Conservation (phyloP, 2,888 invertebrate genomes). For the Drosophila anomalipes region DNA sequence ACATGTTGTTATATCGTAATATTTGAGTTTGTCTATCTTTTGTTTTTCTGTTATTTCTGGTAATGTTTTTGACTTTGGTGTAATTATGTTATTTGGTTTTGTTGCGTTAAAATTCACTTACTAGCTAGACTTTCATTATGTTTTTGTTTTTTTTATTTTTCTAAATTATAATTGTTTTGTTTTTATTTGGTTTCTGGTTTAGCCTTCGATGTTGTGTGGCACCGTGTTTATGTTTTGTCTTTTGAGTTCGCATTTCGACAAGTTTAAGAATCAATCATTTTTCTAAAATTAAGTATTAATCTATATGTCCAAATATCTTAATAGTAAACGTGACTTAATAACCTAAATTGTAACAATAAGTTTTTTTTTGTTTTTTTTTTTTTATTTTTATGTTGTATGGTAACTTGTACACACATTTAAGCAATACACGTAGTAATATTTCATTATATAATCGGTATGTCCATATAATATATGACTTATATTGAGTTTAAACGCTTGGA, state of each 20-base stretch:
- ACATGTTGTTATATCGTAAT: constrained; percentile 70
- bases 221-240: constrained; percentile 62
- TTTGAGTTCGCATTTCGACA: constrained; percentile 75
- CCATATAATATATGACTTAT: constrained; percentile 49
- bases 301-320: constrained; percentile 79
- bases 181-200: constrained; percentile 69
- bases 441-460: constrained; percentile 58
- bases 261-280: constrained; percentile 80
- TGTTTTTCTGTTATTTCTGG: constrained; percentile 35
- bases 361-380: constrained; percentile 37
- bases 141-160: constrained; percentile 37
- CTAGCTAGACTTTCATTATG: constrained; percentile 60
- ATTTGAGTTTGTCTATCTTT: constrained; percentile 43
- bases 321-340: constrained; percentile 66
- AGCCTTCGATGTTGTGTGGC: constrained; percentile 61
- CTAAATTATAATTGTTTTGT: constrained; percentile 67
- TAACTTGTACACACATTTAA: constrained; percentile 74
- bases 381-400: constrained; percentile 14
- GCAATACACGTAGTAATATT: constrained; percentile 66
- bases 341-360: constrained; percentile 77
- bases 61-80: constrained; percentile 57
- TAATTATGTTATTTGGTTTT: constrained; percentile 51
- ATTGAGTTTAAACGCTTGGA: constrained; percentile 65
- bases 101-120: constrained; percentile 78
- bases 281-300: constrained; percentile 46